Evolutionary conservation across 1,140 invertebrate genomes (phyloP).

Genomic region (Ips typographus): DNA sequence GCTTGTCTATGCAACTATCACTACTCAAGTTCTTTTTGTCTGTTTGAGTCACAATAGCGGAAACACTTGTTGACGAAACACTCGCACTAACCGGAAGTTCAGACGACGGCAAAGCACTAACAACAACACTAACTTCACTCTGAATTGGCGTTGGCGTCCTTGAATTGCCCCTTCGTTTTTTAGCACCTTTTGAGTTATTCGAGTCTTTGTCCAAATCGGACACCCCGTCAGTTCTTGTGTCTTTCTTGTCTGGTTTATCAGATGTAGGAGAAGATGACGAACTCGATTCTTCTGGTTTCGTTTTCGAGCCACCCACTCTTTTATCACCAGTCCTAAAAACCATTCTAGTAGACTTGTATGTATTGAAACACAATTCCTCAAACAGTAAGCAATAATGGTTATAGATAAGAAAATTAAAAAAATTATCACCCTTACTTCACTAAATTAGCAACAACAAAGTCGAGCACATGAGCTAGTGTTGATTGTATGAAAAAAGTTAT

Average conservation of each 20-base stretch:
- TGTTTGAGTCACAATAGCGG: conserved; percentile 18
- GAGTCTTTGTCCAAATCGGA: conserved; percentile 30
- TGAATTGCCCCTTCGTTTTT: conserved; percentile 43
- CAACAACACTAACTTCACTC: conserved; percentile 43
- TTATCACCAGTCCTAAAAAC: conserved; percentile 43
- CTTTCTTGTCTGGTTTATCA: conserved; percentile 49
- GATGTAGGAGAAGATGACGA: conserved; percentile 1
- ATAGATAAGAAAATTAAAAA: background rate
- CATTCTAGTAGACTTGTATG: background rate
- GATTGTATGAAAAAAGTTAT: too few species aligned
- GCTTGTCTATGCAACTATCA: conserved; percentile 42
- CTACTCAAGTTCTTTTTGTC: conserved; percentile 37
- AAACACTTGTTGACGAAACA: conserved; percentile 15
- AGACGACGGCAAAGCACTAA: conserved; percentile 30
- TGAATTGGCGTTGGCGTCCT: conserved; percentile 49
- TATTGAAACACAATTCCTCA: background rate
- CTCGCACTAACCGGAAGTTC: conserved; percentile 28
- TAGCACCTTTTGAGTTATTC: conserved; percentile 40
- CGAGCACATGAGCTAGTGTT: too few species aligned
- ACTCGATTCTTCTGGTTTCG: conserved; percentile 38
- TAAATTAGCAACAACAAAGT: too few species aligned
- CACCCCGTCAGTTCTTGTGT: conserved; percentile 45
- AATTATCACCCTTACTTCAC: background rate
- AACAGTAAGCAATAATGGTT: too few species aligned
- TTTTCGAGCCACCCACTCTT: conserved; percentile 39